Percentiles rank a stretch among this genome's conserved stretches.
These are phyloP conservation scores for Notolepis coatsorum DNA, from an alignment of 2,797 vertebrate genomes.

Conservation along the genomic window DNA sequence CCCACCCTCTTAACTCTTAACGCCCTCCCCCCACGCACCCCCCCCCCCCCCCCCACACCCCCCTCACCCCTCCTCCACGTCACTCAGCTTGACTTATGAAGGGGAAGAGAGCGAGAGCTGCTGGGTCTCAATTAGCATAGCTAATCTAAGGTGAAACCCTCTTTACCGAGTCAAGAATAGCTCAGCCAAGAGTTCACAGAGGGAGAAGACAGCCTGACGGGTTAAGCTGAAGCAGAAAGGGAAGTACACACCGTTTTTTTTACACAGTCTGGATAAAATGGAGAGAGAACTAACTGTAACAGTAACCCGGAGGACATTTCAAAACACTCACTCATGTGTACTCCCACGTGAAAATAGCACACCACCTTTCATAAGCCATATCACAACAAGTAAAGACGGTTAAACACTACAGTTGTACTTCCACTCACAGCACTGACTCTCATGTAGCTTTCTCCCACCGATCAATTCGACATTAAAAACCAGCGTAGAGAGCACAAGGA, in stretches of 20 bases:
- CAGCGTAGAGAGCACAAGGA: neutral
- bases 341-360: conserved; percentile 14
- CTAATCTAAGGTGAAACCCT: conserved; percentile 81
- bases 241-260: conserved; percentile 14
- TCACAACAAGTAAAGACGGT: conserved; percentile 53
- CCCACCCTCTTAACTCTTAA: neutral
- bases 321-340: conserved; percentile 3
- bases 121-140: conserved; percentile 69
- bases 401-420: conserved; percentile 12
- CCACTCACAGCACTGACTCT: neutral
- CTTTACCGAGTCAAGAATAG: conserved; percentile 77
- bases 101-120: conserved; percentile 40
- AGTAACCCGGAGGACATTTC: conserved; percentile 21
- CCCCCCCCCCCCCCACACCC: neutral
- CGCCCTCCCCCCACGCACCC: neutral
- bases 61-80: neutral
- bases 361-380: conserved; percentile 11
- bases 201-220: conserved; percentile 41
- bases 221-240: conserved; percentile 48
- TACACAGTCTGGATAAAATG: conserved; percentile 2
- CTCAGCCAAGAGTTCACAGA: conserved; percentile 53
- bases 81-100: conserved; percentile 17
- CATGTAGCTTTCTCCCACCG: neutral
- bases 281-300: conserved; percentile 26
- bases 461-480: neutral